Evolutionary conservation across 23 tunicate species (phyloP), one percentile per base, ranked within the genome.

Genomic region (Trididemnum miniatum): DNA sequence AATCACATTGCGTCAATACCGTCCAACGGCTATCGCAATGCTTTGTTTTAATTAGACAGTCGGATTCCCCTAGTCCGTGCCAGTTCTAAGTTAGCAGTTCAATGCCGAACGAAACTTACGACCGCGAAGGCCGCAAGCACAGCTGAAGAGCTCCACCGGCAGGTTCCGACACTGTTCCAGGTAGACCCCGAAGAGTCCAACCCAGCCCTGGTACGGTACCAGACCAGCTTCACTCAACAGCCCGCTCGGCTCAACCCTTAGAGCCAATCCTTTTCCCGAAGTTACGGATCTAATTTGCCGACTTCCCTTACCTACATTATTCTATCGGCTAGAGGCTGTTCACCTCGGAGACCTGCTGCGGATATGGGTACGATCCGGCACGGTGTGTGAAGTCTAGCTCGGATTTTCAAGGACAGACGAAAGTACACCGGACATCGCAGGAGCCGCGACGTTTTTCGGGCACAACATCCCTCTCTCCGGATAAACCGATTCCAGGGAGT

Each of bases 271-370:
- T n/a, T n/a, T n/a, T n/a, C n/a, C n/a, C n/a, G n/a, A n/a, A n/a
- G 84, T 71, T 71, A 67, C 80, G 84, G 84, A 67, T 78, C 85
- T 35, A 31, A 35, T 82, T 80, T 80, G 85, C 85, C 85, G 85
- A 80, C 85, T 80, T 80, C 83, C 80, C 80, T 74, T 74, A 78
- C 72, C 82, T 78, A 78, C 82, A 78, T 78, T 78, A 34, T 78
- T 78, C 82, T 78, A 78, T 74, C 80, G 71, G 38, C 82, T 38
- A 78, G 74, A 54, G 74, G 82, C 74, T 80, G 83, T 82, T 82
- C 65, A 78, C 86, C 86, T 82, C 38, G 89, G 86, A 82, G 89
- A 85, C 89, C 89, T 85, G 86, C 89, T 85, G 89, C 89, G 89
- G 89, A 80, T 85, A 85, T 85, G 66, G 85, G 86, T 85, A 81